These are phyloP conservation scores for Leptinotarsa defecta DNA, from an alignment of 1,140 invertebrate genomes.

Conservation along the genomic window DNA sequence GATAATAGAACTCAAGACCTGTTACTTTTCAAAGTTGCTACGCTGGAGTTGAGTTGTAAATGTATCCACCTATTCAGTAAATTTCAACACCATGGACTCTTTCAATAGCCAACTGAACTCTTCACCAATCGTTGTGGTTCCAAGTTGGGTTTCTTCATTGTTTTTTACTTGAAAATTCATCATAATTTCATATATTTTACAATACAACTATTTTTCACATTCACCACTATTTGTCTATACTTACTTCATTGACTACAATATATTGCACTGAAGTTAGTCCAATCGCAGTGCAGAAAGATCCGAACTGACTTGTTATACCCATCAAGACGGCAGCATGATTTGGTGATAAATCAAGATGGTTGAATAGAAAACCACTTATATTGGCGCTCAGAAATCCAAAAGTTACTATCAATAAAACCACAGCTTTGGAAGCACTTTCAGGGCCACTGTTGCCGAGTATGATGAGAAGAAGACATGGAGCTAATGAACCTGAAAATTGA, in stretches of 20 bases:
- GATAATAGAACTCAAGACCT: no score
- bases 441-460: background rate
- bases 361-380: constrained; percentile 64
- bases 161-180: no score
- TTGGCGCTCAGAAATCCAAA: background rate
- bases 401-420: background rate
- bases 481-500: background rate
- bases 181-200: no score
- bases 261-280: constrained; percentile 61
- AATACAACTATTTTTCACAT: no score
- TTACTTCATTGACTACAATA: constrained; percentile 63
- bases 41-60: no score
- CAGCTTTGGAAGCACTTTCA: background rate
- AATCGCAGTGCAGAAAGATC: constrained; percentile 71
- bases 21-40: no score
- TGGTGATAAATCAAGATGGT: constrained; percentile 74
- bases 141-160: no score
- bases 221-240: constrained; percentile 24
- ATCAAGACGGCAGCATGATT: constrained; percentile 72
- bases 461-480: background rate
- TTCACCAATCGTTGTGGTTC: no score
- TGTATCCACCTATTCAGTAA: no score
- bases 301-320: constrained; percentile 75
- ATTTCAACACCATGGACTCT: no score
- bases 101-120: no score